Evolutionary conservation across 2,113 vertebrate genomes (phyloP).

Genomic region (Indri indri): DNA sequence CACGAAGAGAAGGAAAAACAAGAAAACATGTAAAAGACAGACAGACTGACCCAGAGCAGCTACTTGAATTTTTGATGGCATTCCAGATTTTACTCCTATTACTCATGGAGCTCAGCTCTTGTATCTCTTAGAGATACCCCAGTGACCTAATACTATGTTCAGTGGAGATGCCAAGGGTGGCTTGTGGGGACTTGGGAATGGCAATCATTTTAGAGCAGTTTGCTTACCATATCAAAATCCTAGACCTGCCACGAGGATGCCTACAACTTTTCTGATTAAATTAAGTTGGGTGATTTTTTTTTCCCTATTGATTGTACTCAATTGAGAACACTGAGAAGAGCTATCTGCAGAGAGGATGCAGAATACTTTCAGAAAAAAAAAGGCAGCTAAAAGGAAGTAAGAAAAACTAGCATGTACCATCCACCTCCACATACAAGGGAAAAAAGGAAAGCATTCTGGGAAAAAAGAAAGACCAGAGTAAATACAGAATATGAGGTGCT

Average conservation of each 20-base stretch:
- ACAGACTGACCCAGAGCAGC: neutral
- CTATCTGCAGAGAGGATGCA: neutral
- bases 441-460: neutral
- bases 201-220: neutral
- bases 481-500: neutral
- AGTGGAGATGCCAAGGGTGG: neutral
- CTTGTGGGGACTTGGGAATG: fast-evolving
- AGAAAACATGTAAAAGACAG: too few relatives aligned
- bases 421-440: neutral
- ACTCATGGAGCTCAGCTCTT: neutral
- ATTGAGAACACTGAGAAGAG: neutral
- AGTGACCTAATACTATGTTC: neutral
- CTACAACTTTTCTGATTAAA: neutral
- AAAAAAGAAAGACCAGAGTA: neutral
- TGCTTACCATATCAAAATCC: neutral
- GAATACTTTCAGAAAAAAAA: neutral
- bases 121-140: neutral
- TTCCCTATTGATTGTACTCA: neutral
- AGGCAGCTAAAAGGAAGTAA: neutral
- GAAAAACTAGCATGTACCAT: neutral
- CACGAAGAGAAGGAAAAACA: neutral
- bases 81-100: neutral
- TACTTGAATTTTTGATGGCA: neutral
- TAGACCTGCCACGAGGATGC: neutral
- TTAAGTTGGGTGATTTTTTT: neutral